Conservation (phyloP, 2,113 vertebrate species). For the Haliaeetus leucogaster region DNA sequence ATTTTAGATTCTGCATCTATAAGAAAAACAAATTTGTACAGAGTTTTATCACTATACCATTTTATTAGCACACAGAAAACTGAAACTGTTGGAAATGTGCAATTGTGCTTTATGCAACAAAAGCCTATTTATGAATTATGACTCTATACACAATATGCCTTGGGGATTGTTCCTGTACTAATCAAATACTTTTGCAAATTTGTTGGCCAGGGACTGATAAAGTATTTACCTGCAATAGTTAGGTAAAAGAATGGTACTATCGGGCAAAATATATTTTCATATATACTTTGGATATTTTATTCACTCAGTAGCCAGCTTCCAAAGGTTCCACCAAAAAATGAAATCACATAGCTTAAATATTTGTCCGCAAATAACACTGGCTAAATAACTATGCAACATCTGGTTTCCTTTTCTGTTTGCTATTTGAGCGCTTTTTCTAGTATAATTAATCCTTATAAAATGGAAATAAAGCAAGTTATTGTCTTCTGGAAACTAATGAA, state of each 20-base stretch:
- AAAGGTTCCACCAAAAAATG: background rate
- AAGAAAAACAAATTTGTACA: slow-evolving; percentile 25
- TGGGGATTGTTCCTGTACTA: background rate
- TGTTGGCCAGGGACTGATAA: background rate
- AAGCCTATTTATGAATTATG: background rate
- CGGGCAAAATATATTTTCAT: background rate
- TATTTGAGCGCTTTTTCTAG: slow-evolving; percentile 25
- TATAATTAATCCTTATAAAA: slow-evolving; percentile 53
- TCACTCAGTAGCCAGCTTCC: background rate
- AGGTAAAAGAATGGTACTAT: background rate
- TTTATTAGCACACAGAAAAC: slow-evolving; percentile 18
- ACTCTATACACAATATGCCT: background rate
- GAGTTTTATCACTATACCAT: background rate
- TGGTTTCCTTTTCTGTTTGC: slow-evolving; percentile 53
- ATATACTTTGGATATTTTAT: background rate
- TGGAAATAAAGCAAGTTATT: slow-evolving; percentile 49
- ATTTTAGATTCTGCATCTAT: background rate
- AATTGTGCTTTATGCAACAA: background rate
- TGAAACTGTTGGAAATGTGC: background rate
- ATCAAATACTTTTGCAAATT: slow-evolving; percentile 5
- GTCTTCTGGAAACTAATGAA: slow-evolving; percentile 54
- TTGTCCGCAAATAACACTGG: slow-evolving; percentile 32
- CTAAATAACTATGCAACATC: slow-evolving; percentile 52
- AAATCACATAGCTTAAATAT: slow-evolving; percentile 35
- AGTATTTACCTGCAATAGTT: background rate